A percentile compares a stretch with the other conserved stretches of the same genome.
Conservation (phyloP, 2,888 invertebrate genomes). For the Chymomyza fuscimana region DNA sequence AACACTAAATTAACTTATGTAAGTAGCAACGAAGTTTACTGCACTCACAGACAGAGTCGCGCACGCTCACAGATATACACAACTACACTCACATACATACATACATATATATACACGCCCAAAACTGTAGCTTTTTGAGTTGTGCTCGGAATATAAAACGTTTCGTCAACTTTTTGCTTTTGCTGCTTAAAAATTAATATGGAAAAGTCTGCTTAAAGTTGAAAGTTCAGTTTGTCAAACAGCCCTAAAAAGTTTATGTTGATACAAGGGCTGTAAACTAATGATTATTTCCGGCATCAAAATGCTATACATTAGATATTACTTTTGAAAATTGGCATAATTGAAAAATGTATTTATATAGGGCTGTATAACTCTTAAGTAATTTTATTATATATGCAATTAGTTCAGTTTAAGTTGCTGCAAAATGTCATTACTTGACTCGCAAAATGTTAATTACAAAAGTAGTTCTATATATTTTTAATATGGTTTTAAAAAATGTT, state of each 20-base stretch:
- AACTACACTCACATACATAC: neutral
- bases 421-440: too few relatives aligned
- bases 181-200: neutral
- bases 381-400: too few relatives aligned
- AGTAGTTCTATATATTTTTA: too few relatives aligned
- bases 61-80: neutral
- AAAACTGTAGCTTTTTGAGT: neutral
- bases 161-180: neutral
- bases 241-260: neutral
- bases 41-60: conserved; percentile 7
- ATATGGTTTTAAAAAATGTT: too few relatives aligned
- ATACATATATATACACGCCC: neutral
- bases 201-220: neutral
- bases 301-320: neutral
- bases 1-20: conserved; percentile 70
- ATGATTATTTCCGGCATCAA: neutral
- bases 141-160: neutral
- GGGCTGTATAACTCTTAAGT: too few relatives aligned
- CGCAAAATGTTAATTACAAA: too few relatives aligned
- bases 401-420: too few relatives aligned
- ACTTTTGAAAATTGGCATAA: neutral
- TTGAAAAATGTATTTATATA: neutral
- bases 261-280: neutral
- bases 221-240: neutral
- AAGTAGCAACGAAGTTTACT: conserved; percentile 39